phyloP scores from a whole-genome alignment of 2,888 invertebrate genomes.

The Reticulitermes lucifugus region DNA sequence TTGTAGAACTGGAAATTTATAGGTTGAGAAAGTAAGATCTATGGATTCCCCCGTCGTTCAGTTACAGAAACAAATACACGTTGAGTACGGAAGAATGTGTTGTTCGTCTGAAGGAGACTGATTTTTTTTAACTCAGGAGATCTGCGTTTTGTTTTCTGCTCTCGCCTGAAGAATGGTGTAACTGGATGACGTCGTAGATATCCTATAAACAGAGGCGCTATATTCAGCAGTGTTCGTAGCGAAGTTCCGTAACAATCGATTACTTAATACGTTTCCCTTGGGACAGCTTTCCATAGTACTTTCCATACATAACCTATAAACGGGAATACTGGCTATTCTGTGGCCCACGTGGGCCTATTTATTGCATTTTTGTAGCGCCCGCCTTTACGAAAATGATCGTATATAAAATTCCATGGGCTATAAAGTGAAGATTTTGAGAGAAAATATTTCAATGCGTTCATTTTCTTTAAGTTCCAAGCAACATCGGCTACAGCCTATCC shows the following conservation, averaged over 20 bases:
- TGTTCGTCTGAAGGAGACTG: no score
- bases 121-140: no score
- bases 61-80: no score
- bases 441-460: not conserved
- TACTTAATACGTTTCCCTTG: slow-evolving; percentile 7
- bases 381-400: not conserved
- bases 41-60: no score
- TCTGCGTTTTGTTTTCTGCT: no score
- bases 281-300: not conserved
- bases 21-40: no score
- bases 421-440: not conserved
- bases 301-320: slow-evolving; percentile 7
- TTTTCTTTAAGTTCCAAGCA: no score
- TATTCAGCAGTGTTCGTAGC: not conserved
- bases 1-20: no score
- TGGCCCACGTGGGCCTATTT: not conserved
- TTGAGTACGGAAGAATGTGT: no score
- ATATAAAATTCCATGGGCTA: not conserved
- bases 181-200: not conserved
- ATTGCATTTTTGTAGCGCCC: not conserved
- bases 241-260: not conserved
- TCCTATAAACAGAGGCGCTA: not conserved
- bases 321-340: not conserved
- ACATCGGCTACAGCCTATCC: no score
- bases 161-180: no score